These are phyloP conservation scores for Galerucella pusilla DNA, from an alignment of 2,888 invertebrate species.

Conservation along the genomic window DNA sequence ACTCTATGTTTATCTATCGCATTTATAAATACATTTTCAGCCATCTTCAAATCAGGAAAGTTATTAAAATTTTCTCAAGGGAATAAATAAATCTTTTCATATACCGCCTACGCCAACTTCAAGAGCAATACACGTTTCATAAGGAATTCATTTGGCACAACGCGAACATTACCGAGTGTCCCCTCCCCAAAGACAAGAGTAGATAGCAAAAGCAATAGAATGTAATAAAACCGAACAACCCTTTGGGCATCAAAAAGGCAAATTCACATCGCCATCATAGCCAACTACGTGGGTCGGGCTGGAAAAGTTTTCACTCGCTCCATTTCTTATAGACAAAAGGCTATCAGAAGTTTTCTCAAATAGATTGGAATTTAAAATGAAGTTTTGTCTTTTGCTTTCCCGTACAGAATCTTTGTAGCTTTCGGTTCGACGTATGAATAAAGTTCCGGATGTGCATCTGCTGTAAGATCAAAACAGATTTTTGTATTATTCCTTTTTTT, in stretches of 20 bases:
- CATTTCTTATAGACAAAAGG: conserved; percentile 56
- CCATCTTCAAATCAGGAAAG: too few relatives aligned
- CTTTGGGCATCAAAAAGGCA: conserved; percentile 40
- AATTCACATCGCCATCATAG: conserved; percentile 41
- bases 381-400: conserved; percentile 51
- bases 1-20: too few relatives aligned
- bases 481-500: conserved; percentile 14
- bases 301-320: conserved; percentile 50
- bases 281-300: conserved; percentile 40
- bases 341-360: conserved; percentile 56
- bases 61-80: too few relatives aligned
- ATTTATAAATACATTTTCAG: too few relatives aligned
- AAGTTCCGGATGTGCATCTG: conserved; percentile 44
- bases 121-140: not conserved
- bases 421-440: conserved; percentile 38
- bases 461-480: conserved; percentile 43
- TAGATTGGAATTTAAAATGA: conserved; percentile 58
- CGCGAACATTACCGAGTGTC: conserved; percentile 7
- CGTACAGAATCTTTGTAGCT: conserved; percentile 46
- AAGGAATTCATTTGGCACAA: conserved; percentile 10
- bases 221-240: conserved; percentile 41
- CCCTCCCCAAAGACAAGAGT: conserved; percentile 6
- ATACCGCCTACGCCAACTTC: not conserved
- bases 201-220: conserved; percentile 32
- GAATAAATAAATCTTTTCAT: not conserved